Evolutionary conservation across 2,113 vertebrate genomes (phyloP).

Genomic region (Python bivittatus): DNA sequence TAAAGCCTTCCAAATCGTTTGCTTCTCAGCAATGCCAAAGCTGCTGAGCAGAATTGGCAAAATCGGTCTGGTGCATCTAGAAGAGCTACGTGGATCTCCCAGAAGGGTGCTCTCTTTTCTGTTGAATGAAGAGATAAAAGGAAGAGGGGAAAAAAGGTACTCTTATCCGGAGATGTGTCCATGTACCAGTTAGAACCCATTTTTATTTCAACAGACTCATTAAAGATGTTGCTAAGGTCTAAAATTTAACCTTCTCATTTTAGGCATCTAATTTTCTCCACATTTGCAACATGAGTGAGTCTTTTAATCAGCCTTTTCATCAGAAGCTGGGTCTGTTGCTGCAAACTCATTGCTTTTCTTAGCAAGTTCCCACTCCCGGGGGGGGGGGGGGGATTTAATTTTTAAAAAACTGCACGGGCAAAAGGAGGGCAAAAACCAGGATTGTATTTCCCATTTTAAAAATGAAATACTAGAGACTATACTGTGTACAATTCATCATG

Average conservation of each 20-base stretch:
- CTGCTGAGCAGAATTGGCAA: not conserved
- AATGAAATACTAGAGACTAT: not conserved
- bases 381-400: too few species aligned
- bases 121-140: not conserved
- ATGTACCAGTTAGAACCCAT: not conserved
- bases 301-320: not conserved
- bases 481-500: not conserved
- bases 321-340: not conserved
- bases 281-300: not conserved
- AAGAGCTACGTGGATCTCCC: not conserved
- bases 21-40: not conserved
- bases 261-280: not conserved
- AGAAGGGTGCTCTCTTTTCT: not conserved
- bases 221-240: not conserved
- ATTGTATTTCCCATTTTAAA: not conserved
- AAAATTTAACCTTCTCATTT: conserved; percentile 7
- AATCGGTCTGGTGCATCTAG: not conserved
- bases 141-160: not conserved
- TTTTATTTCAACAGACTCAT: conserved; percentile 21
- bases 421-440: not conserved
- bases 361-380: not conserved
- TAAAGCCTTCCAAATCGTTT: not conserved
- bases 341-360: not conserved
- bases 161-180: not conserved
- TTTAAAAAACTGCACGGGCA: not conserved